Evolutionary conservation across 2,113 vertebrate species (phyloP).

Genomic region (Phrynosoma blainvillii): DNA sequence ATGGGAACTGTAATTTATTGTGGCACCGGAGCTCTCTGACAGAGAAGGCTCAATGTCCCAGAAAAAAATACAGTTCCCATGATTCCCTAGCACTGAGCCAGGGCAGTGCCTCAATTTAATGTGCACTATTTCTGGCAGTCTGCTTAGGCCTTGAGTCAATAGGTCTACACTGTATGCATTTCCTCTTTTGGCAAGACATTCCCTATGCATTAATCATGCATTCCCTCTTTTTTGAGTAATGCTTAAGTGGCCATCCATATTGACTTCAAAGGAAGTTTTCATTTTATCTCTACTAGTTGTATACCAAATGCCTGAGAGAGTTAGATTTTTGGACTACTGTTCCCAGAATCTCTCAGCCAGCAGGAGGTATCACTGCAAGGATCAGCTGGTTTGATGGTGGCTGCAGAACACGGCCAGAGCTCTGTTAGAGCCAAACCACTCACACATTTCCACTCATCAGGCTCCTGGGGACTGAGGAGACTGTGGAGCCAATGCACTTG

Average conservation of each 20-base stretch:
- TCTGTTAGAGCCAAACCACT: slow-evolving; percentile 40
- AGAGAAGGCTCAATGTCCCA: no score
- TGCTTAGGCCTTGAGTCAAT: no score
- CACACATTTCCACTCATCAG: slow-evolving; percentile 48
- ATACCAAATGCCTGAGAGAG: background rate
- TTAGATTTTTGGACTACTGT: background rate
- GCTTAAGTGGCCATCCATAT: background rate
- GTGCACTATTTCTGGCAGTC: no score
- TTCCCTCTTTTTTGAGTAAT: background rate
- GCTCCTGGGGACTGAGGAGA: slow-evolving; percentile 58
- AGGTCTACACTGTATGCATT: no score
- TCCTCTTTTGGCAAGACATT: background rate
- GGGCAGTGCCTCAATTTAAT: no score
- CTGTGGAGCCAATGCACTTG: slow-evolving; percentile 64
- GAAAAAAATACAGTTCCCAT: no score
- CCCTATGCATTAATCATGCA: background rate
- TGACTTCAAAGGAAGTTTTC: slow-evolving; percentile 15
- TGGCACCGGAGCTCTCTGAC: no score
- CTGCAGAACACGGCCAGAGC: background rate
- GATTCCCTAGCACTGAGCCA: no score
- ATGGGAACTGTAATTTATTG: no score
- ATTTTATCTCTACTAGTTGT: background rate
- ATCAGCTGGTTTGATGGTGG: background rate
- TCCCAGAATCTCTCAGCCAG: no score
- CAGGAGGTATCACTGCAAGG: slow-evolving; percentile 2